Evolutionary conservation across 1,140 invertebrate genomes (phyloP).

Genomic region (Leptinotarsa undecemlineata): DNA sequence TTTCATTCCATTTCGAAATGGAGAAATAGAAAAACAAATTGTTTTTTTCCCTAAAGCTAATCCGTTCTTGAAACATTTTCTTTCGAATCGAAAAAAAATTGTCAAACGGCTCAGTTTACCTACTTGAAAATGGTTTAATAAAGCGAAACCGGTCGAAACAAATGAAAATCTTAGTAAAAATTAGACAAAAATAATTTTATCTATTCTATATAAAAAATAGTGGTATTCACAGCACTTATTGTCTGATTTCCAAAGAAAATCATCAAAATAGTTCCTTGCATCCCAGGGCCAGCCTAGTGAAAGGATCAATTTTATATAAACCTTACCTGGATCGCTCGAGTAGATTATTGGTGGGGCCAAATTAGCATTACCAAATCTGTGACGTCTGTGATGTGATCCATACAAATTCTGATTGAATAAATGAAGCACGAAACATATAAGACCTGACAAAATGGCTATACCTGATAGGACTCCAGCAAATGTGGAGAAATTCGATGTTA

Average conservation of each 20-base stretch:
- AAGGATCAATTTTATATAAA: not conserved
- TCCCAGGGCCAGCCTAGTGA: not conserved
- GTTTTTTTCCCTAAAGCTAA: too few relatives aligned
- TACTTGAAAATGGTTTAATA: too few relatives aligned
- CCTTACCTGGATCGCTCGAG: slow-evolving; percentile 75
- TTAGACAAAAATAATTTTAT: too few relatives aligned
- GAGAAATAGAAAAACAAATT: too few relatives aligned
- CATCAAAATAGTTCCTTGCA: not conserved
- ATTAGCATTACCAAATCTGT: slow-evolving; percentile 76
- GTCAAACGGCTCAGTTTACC: too few relatives aligned
- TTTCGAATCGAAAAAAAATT: too few relatives aligned
- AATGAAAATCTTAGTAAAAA: too few relatives aligned
- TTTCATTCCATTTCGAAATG: too few relatives aligned
- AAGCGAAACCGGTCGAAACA: too few relatives aligned
- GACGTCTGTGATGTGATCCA: slow-evolving; percentile 62
- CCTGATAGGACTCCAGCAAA: slow-evolving; percentile 79
- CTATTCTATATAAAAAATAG: too few relatives aligned
- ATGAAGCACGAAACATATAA: slow-evolving; percentile 84
- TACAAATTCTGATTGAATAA: slow-evolving; percentile 75
- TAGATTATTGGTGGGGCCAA: slow-evolving; percentile 80
- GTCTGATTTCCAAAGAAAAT: not conserved
- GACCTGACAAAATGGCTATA: slow-evolving; percentile 77
- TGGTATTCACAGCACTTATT: too few relatives aligned
- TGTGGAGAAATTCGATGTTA: slow-evolving; percentile 80
- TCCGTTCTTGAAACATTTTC: too few relatives aligned